Evolutionary conservation across 2,888 invertebrate genomes (phyloP).

Genomic region (Thecophora atra): DNA sequence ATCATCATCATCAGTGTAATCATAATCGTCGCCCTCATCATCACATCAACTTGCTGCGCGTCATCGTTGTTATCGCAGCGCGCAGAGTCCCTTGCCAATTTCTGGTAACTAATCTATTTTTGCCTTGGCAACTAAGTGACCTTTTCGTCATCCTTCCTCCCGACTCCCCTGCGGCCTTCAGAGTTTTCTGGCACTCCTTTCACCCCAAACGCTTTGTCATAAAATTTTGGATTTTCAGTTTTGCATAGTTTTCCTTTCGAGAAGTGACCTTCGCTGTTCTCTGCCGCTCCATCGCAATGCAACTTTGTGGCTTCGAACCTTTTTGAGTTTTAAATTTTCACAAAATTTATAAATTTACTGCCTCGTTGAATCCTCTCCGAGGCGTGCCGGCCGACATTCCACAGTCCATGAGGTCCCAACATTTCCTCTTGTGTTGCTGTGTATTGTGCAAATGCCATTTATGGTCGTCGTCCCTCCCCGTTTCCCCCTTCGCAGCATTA

Average conservation of each 20-base stretch:
- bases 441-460: not conserved
- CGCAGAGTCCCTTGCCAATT: constrained; percentile 34
- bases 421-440: not conserved
- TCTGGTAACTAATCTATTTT: constrained; percentile 28
- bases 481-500: not conserved
- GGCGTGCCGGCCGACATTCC: constrained; percentile 6
- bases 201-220: not conserved
- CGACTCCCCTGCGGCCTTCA: not conserved
- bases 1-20: constrained; percentile 24
- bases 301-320: constrained; percentile 21
- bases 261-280: constrained; percentile 2
- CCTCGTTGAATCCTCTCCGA: constrained; percentile 4
- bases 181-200: not conserved
- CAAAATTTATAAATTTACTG: constrained; percentile 35
- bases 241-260: not conserved
- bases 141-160: not conserved
- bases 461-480: not conserved
- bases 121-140: constrained; percentile 7
- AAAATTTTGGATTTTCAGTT: not conserved
- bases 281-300: not conserved
- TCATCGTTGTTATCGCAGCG: constrained; percentile 1
- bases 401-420: constrained; percentile 5
- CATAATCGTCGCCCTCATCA: constrained; percentile 34
- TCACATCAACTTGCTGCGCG: constrained; percentile 8
- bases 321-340: constrained; percentile 39